These are phyloP conservation scores for Proteles cristata DNA, from an alignment of 2,113 vertebrate genomes.

Conservation along the genomic window DNA sequence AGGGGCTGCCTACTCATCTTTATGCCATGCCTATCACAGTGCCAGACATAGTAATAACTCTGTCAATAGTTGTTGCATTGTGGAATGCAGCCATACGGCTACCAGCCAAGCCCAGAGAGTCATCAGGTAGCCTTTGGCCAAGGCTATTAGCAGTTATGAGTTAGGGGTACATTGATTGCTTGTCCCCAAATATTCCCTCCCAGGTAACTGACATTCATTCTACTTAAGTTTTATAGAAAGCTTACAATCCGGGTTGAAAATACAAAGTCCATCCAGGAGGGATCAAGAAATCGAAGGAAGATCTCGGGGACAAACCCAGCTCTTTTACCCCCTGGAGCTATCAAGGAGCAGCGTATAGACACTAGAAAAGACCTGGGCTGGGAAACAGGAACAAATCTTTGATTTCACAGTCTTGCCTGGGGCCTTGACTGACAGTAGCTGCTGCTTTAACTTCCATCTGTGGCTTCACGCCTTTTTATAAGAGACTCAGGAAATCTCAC, in stretches of 20 bases:
- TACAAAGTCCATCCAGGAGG: background rate
- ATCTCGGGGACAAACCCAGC: background rate
- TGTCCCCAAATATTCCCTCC: background rate
- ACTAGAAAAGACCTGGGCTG: background rate
- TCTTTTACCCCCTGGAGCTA: conserved; percentile 22
- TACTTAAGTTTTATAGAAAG: conserved; percentile 11
- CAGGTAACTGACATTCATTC: background rate
- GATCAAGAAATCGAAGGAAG: conserved; percentile 13
- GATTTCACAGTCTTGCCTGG: conserved; percentile 73
- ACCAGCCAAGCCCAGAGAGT: background rate
- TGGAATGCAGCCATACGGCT: background rate
- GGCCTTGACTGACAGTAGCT: conserved; percentile 71
- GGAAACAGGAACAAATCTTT: conserved; percentile 61
- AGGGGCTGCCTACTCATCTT: background rate
- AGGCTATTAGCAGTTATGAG: background rate
- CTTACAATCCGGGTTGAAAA: background rate
- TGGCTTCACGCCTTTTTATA: conserved; percentile 70
- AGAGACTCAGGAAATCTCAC: conserved; percentile 57
- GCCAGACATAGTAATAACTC: background rate
- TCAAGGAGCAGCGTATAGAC: background rate
- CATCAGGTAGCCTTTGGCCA: background rate
- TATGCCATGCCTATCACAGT: background rate
- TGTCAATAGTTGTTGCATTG: background rate
- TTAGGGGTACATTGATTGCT: background rate
- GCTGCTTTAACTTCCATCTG: conserved; percentile 63